A percentile compares a stretch with the other conserved stretches of the same genome.
Conservation (phyloP, 2,888 invertebrate genomes). For the Lepidonotus clava region DNA sequence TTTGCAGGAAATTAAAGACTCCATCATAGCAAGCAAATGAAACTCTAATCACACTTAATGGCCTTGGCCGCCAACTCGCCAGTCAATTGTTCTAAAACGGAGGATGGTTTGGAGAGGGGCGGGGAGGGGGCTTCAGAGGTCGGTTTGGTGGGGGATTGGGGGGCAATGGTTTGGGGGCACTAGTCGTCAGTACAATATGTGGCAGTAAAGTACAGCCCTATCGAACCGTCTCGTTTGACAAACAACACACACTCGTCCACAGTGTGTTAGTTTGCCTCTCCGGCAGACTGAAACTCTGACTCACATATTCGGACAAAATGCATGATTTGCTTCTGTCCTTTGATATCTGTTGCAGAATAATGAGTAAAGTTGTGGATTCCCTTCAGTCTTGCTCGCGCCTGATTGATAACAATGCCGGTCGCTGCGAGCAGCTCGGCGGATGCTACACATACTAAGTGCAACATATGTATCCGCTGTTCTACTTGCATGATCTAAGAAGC, state of each 20-base stretch:
- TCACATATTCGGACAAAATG: slow-evolving; percentile 31
- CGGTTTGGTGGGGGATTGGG: background rate
- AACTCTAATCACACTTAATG: slow-evolving; percentile 50
- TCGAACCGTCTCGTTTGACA: slow-evolving; percentile 13
- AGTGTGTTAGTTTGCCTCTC: background rate
- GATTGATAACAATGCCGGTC: slow-evolving; percentile 3
- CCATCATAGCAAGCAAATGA: slow-evolving; percentile 25
- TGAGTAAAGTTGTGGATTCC: slow-evolving; percentile 50
- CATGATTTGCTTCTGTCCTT: slow-evolving; percentile 41
- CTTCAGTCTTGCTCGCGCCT: background rate
- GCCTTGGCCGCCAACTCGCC: slow-evolving; percentile 6
- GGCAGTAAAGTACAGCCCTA: slow-evolving; percentile 10
- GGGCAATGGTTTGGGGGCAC: slow-evolving; percentile 36
- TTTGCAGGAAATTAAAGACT: slow-evolving; percentile 52
- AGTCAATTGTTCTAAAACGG: slow-evolving; percentile 51
- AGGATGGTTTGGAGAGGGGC: background rate
- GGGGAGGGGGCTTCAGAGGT: background rate
- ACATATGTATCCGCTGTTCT: background rate
- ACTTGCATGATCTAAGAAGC: slow-evolving; percentile 15
- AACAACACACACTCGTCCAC: background rate
- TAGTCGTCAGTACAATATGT: slow-evolving; percentile 39
- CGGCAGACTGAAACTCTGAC: slow-evolving; percentile 25
- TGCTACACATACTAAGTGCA: slow-evolving; percentile 22
- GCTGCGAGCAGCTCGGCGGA: slow-evolving; percentile 5
- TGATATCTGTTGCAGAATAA: slow-evolving; percentile 54